Conservation (phyloP, 2,797 vertebrate genomes). For the Ctenosaura bakeri region DNA sequence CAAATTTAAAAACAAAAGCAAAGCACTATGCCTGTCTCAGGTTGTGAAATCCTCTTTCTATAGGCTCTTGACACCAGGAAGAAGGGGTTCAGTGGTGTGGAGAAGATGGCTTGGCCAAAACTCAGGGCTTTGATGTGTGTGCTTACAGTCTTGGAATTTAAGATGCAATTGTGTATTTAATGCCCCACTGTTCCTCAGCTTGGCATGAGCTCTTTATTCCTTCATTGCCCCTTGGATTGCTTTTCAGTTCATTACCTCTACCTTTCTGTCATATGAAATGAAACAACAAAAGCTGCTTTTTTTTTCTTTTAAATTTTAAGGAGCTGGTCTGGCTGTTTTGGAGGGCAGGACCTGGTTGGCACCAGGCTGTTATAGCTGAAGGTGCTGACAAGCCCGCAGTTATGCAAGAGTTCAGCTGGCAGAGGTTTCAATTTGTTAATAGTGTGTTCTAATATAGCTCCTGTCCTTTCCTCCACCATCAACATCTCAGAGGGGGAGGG, state of each 20-base stretch:
- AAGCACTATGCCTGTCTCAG: conserved; percentile 1
- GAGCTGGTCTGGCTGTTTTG: not conserved
- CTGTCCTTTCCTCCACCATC: not conserved
- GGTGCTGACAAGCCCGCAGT: conserved; percentile 2
- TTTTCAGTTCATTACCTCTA: conserved; percentile 53
- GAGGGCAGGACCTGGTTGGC: not conserved
- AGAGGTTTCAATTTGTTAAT: not conserved
- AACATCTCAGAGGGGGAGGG: not conserved
- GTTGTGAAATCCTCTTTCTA: conserved; percentile 48
- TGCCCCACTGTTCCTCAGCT: conserved; percentile 47
- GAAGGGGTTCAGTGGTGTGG: not conserved
- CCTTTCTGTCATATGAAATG: conserved; percentile 37
- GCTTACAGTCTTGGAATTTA: conserved; percentile 50
- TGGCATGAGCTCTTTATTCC: conserved; percentile 42
- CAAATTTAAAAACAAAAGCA: not conserved
- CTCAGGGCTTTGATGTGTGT: conserved; percentile 61
- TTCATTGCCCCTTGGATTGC: conserved; percentile 40
- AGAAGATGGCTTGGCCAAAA: conserved; percentile 51
- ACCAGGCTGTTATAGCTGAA: not conserved
- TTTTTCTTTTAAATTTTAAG: conserved; percentile 30
- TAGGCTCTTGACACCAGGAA: not conserved
- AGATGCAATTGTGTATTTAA: conserved; percentile 37
- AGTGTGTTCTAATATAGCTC: not conserved
- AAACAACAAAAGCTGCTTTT: conserved; percentile 23
- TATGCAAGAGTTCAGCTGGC: not conserved